These are phyloP conservation scores for Phalacrocorax aristotelis DNA, from an alignment of 2,113 vertebrate species.

Conservation along the genomic window DNA sequence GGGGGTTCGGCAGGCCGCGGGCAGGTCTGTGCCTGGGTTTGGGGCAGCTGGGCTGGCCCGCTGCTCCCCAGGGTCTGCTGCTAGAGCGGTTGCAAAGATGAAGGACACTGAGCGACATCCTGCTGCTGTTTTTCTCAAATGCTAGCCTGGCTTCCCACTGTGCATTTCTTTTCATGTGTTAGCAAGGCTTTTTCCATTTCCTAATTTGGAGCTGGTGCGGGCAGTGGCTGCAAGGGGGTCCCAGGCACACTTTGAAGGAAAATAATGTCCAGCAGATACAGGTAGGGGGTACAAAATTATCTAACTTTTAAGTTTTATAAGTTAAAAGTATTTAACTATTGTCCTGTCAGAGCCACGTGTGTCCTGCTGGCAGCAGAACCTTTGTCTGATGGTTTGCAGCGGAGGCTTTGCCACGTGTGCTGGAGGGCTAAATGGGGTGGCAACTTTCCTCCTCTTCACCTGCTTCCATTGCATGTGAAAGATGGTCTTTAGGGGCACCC, in stretches of 20 bases:
- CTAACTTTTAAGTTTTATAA: not conserved
- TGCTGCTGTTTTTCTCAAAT: not conserved
- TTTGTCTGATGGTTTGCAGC: not conserved
- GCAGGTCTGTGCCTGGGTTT: not conserved
- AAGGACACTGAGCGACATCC: not conserved
- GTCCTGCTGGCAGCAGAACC: not conserved
- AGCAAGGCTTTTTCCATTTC: not conserved
- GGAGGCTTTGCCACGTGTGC: not conserved
- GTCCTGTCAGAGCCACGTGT: not conserved
- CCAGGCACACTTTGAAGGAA: not conserved
- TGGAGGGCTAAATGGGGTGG: too few relatives aligned
- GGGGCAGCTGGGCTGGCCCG: not conserved
- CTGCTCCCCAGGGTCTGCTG: not conserved
- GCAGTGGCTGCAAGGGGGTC: not conserved
- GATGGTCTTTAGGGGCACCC: not conserved
- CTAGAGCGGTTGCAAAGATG: not conserved
- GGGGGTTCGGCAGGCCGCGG: accelerated
- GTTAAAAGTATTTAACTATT: too few relatives aligned
- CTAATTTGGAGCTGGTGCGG: not conserved
- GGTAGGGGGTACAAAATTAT: not conserved
- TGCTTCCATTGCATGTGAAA: not conserved
- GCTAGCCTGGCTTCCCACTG: not conserved
- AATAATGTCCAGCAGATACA: not conserved
- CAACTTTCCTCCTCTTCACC: not conserved
- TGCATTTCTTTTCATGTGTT: not conserved